Conservation (phyloP, 1,140 invertebrate species). For the Drosophila teissieri region DNA sequence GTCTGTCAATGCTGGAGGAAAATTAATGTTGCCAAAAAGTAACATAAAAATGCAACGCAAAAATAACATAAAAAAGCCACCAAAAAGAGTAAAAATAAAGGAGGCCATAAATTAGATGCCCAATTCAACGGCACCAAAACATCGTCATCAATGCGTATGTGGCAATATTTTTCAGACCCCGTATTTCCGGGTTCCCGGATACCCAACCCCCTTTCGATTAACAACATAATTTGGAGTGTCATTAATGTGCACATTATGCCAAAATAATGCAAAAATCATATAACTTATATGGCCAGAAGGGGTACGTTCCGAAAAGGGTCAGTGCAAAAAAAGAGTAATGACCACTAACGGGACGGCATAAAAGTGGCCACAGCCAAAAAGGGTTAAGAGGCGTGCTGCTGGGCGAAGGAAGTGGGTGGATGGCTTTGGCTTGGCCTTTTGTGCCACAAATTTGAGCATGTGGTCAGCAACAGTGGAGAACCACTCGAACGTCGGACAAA, state of each 20-base stretch:
- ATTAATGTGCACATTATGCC: constrained; percentile 81
- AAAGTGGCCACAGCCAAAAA: constrained; percentile 73
- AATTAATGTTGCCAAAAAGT: constrained; percentile 68
- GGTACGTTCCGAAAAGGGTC: constrained; percentile 55
- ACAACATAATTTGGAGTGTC: constrained; percentile 80
- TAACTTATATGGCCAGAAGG: constrained; percentile 66
- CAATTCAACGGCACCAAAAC: constrained; percentile 44
- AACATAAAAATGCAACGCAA: constrained; percentile 76
- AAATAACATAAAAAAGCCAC: constrained; percentile 73
- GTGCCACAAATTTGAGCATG: constrained; percentile 66
- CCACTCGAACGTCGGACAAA: constrained; percentile 50
- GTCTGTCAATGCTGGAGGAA: constrained; percentile 63
- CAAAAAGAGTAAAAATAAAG: constrained; percentile 51
- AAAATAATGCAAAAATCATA: constrained; percentile 82
- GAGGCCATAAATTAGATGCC: constrained; percentile 65
- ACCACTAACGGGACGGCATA: constrained; percentile 67
- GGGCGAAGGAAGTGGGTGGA: constrained; percentile 36
- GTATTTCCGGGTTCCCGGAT: not conserved
- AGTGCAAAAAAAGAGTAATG: constrained; percentile 41
- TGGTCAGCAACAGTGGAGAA: constrained; percentile 61
- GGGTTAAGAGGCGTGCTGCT: constrained; percentile 65
- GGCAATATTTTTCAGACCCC: constrained; percentile 19
- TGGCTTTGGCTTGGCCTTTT: constrained; percentile 38
- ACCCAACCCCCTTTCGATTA: constrained; percentile 61
- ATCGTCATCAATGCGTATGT: constrained; percentile 7